Base-by-base conservation (phyloP, 2,113 vertebrate genomes). In the Lycaon pictus region DNA sequence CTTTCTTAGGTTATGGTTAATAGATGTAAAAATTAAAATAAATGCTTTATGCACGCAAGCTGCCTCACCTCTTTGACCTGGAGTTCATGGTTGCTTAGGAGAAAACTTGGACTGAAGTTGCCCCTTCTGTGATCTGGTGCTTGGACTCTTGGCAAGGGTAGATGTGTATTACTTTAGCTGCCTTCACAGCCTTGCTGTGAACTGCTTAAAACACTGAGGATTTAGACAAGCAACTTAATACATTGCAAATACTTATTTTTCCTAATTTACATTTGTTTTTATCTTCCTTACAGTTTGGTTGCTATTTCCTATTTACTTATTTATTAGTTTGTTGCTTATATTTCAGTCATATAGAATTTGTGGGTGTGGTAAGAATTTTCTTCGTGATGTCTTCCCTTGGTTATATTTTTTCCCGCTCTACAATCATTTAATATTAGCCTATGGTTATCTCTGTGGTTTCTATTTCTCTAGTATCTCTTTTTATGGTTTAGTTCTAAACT, bases 131-230 rank as follows among this genome's bases (percentile, higher is more conserved):
- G 74, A 86, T n/a, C 7, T 0, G 16, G 3, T 8, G 16, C 11
- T 35, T 22, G 29, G 35, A 25, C 23, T 69, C 15, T 53, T 56
- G 35, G 1, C 48, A 80, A 20, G 2, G 2, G 12, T n/a, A 13
- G 29, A 23, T 23, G 6, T 2, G 5, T 43, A 0, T 2, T 20
- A 13, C 6, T 11, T 43, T 25, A 3, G 3, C 15, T 27, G 19
- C 7, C 48, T 2, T 29, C 27, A n/a, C 2, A 55, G 35, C 1
- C 53, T 67, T 12, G 58, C 8, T 4, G 20, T 11, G 16, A 85
- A n/a, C 20, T 27, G 37, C n/a, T 81, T 53, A 43, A 60, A 67
- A 23, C 5, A 7, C 17, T 51, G 43, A 79, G 20, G 48, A 13
- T 35, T 84, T n/a, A 62, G 19, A 27, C 12, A 23, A 60, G 15